Evolutionary conservation across 2,888 invertebrate genomes (phyloP).

Genomic region (Latrodectus hesperus): DNA sequence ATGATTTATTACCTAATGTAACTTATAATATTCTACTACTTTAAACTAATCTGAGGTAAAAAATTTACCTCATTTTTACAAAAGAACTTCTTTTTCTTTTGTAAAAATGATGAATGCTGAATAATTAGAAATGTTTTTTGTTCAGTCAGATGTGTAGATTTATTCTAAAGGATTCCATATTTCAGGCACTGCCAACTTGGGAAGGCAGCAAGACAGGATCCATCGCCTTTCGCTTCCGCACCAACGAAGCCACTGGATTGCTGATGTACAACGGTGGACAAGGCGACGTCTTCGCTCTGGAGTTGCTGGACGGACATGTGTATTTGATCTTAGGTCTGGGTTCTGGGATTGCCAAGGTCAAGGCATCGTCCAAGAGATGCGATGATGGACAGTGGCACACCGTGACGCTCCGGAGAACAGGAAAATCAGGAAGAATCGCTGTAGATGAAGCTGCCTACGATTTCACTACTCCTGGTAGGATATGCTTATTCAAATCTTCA

Average conservation of each 20-base stretch:
- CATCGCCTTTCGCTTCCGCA: slow-evolving; percentile 94
- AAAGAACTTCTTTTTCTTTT: no score
- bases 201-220: slow-evolving; percentile 90
- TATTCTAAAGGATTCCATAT: neutral
- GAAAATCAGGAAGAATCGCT: slow-evolving; percentile 87
- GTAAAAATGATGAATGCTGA: no score
- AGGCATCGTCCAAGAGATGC: slow-evolving; percentile 81
- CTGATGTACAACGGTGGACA: slow-evolving; percentile 91
- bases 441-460: slow-evolving; percentile 90
- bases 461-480: slow-evolving; percentile 87
- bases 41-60: no score
- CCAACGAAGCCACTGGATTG: slow-evolving; percentile 94
- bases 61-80: no score
- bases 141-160: no score
- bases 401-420: slow-evolving; percentile 86
- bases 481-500: neutral
- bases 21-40: no score
- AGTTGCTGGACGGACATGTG: slow-evolving; percentile 93
- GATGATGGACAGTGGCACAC: slow-evolving; percentile 96
- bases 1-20: no score
- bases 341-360: slow-evolving; percentile 89
- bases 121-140: no score
- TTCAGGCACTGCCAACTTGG: slow-evolving; percentile 90
- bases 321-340: slow-evolving; percentile 94
- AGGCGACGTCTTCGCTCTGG: slow-evolving; percentile 93